Conservation (phyloP, 2,888 invertebrate species). For the Metalampra italica region DNA sequence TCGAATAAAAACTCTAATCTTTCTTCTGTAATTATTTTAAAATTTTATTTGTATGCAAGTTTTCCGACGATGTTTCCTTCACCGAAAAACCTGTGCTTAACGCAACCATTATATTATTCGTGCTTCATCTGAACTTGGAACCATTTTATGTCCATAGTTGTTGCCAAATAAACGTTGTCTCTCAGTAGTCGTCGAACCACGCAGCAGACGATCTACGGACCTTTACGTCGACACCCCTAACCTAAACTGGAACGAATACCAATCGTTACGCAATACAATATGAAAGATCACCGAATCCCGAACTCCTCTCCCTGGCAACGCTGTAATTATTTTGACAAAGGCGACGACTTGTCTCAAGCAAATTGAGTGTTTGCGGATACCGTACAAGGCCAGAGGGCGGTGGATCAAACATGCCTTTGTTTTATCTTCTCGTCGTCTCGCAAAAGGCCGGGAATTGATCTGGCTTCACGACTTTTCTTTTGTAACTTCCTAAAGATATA, state of each 20-base stretch:
- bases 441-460: conserved; percentile 11
- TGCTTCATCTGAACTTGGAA: too few relatives aligned
- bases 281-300: conserved; percentile 1
- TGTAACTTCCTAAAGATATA: conserved; percentile 8
- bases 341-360: conserved; percentile 53
- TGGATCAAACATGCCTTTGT: conserved; percentile 62
- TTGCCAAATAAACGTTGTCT: too few relatives aligned
- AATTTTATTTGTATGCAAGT: too few relatives aligned
- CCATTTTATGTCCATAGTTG: too few relatives aligned
- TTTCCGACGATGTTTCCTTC: too few relatives aligned
- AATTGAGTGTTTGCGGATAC: conserved; percentile 42
- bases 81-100: too few relatives aligned
- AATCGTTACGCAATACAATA: conserved; percentile 8
- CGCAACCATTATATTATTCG: too few relatives aligned
- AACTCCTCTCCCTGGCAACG: not conserved
- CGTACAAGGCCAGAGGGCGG: conserved; percentile 45
- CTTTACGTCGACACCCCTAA: not conserved
- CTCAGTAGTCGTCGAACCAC: too few relatives aligned
- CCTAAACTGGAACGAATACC: conserved; percentile 1
- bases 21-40: too few relatives aligned
- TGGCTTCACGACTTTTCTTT: conserved; percentile 20
- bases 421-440: conserved; percentile 47
- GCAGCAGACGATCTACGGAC: not conserved
- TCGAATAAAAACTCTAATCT: too few relatives aligned
- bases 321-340: conserved; percentile 53